Evolutionary conservation across 2,113 vertebrate species (phyloP).

Genomic region (Glaucomys volans): DNA sequence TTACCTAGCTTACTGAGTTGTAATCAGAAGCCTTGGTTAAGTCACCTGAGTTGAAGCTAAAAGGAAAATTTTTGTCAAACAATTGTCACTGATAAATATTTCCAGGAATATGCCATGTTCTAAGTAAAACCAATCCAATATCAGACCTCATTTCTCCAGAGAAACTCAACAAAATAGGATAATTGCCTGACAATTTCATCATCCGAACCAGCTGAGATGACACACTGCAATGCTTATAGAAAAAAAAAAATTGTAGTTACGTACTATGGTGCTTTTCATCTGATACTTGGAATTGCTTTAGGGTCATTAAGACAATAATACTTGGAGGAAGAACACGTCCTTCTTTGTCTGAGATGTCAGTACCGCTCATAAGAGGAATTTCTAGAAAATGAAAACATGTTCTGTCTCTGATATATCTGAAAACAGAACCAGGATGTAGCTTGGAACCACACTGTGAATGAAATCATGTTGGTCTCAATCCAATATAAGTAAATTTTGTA

Average conservation of each 20-base stretch:
- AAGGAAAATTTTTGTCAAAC: neutral
- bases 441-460: neutral
- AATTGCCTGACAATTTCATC: neutral
- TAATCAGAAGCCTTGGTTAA: neutral
- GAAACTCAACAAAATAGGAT: neutral
- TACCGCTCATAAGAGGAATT: neutral
- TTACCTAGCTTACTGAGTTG: neutral
- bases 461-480: neutral
- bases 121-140: neutral
- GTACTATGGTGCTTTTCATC: neutral
- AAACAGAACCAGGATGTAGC: neutral
- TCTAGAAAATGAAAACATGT: conserved; percentile 4
- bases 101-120: neutral
- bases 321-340: neutral
- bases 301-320: neutral
- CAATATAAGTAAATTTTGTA: neutral
- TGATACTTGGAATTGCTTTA: neutral
- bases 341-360: neutral
- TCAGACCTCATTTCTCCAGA: neutral
- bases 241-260: neutral
- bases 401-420: neutral
- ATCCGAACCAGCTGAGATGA: neutral
- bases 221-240: neutral
- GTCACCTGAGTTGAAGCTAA: neutral
- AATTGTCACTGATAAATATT: neutral